These are phyloP conservation scores for Falcunculus frontatus DNA, from an alignment of 2,113 vertebrate genomes.

Conservation along the genomic window DNA sequence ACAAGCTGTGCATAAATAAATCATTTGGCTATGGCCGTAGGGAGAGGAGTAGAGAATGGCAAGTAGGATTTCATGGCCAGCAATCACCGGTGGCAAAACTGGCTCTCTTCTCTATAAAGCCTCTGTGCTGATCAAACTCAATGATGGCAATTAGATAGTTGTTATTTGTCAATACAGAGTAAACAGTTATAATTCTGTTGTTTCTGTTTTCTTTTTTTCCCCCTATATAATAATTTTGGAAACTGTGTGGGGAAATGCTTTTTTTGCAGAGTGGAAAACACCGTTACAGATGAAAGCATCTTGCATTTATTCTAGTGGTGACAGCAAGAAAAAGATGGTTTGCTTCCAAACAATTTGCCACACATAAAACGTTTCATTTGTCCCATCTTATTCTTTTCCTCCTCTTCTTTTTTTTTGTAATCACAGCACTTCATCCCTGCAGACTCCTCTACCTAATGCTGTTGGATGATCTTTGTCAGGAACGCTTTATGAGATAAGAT, in stretches of 20 bases:
- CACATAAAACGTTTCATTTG: background rate
- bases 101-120: background rate
- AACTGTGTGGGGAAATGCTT: background rate
- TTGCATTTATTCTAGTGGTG: background rate
- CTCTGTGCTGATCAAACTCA: background rate
- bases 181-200: background rate
- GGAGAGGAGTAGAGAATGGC: background rate
- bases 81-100: accelerated
- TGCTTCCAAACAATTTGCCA: constrained; percentile 34
- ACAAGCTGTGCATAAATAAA: background rate
- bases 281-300: background rate
- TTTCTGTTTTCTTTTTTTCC: background rate
- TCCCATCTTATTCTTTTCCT: background rate
- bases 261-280: constrained; percentile 2
- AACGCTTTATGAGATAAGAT: background rate
- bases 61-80: background rate
- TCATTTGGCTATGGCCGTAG: background rate
- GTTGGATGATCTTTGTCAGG: constrained; percentile 12
- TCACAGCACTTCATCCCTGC: background rate
- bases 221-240: background rate
- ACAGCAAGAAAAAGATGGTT: constrained; percentile 8
- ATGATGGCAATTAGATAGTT: background rate
- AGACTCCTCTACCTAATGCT: background rate
- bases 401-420: background rate
- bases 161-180: background rate